Percentiles rank a stretch among this genome's conserved stretches.
Evolutionary conservation across 2,888 invertebrate genomes (phyloP).

Genomic region (Homarus gammarus): DNA sequence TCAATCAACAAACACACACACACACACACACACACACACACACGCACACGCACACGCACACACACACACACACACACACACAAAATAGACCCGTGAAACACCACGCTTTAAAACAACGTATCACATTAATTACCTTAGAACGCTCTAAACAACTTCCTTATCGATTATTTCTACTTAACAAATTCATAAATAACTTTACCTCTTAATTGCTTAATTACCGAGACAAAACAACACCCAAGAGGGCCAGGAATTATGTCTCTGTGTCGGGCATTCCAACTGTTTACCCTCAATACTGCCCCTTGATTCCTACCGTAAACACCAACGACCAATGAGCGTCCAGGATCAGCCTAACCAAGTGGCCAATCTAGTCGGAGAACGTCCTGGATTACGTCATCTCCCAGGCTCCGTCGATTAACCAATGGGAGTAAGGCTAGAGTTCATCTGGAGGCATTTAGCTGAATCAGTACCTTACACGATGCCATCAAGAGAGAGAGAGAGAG

Average conservation of each 20-base stretch:
- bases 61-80: too few species aligned
- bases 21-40: too few species aligned
- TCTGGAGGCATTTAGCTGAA: not conserved
- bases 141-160: too few species aligned
- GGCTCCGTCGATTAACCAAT: not conserved
- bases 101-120: too few species aligned
- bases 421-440: not conserved
- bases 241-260: not conserved
- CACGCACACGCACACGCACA: too few species aligned
- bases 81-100: too few species aligned
- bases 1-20: too few species aligned
- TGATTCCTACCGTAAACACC: not conserved
- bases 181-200: too few species aligned
- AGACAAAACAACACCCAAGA: not conserved
- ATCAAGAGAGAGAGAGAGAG: constrained; percentile 26
- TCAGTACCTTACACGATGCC: not conserved
- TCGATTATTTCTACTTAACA: too few species aligned
- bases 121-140: too few species aligned
- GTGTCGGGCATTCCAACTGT: not conserved
- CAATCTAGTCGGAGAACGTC: not conserved
- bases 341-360: not conserved
- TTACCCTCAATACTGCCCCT: not conserved
- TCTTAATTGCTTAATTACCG: not conserved
- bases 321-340: not conserved
- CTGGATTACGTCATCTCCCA: not conserved